Conservation (phyloP, 2,113 vertebrate genomes). For the Mionectes macconnelli region DNA sequence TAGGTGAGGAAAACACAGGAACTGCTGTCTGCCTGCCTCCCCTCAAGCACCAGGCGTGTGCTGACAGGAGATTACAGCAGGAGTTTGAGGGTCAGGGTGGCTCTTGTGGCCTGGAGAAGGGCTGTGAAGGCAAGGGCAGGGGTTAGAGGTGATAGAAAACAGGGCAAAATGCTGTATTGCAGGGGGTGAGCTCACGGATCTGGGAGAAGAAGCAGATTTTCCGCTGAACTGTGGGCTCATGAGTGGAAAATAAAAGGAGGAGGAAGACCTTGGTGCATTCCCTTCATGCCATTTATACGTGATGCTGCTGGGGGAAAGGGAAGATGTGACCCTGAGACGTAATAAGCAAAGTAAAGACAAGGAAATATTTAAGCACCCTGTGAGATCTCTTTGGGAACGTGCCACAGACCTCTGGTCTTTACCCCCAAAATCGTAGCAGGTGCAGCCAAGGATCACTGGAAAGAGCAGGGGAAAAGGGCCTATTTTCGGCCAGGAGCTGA, state of each 20-base stretch:
- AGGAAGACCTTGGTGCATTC: neutral
- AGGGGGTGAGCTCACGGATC: neutral
- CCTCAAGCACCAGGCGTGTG: rapidly evolving
- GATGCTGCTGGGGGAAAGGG: neutral
- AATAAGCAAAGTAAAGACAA: neutral
- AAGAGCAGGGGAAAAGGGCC: neutral
- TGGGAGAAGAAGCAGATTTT: neutral
- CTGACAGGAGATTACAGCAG: neutral
- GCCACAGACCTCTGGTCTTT: neutral
- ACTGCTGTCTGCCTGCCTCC: neutral
- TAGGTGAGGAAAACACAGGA: neutral
- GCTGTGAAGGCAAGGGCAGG: neutral
- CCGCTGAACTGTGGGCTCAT: rapidly evolving
- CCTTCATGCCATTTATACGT: rapidly evolving
- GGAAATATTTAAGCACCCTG: neutral
- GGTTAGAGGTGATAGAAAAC: neutral
- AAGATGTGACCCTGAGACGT: rapidly evolving
- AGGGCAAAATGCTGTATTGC: neutral
- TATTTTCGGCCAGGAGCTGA: conserved; percentile 5
- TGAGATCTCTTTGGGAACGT: neutral
- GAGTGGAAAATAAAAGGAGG: neutral
- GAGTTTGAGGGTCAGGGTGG: neutral
- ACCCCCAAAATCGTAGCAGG: neutral
- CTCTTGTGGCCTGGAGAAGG: neutral
- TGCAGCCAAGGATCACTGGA: neutral